Evolutionary conservation across 2,113 vertebrate genomes (phyloP).

Genomic region (Pollachius pollachius): DNA sequence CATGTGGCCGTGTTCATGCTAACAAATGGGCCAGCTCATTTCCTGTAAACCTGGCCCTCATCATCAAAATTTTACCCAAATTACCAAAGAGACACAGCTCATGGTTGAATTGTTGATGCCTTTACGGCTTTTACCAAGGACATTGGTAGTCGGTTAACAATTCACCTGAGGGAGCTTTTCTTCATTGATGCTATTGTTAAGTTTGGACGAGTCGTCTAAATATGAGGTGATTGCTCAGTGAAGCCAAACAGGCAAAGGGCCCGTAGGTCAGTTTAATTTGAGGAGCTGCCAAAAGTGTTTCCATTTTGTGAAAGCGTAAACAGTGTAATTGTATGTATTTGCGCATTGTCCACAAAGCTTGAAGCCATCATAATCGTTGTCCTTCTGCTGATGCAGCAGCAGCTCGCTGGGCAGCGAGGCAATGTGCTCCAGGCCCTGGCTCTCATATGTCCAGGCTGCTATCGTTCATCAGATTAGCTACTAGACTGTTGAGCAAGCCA

Average conservation of each 20-base stretch:
- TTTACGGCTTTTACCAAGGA: background rate
- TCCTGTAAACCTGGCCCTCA: conserved; percentile 25
- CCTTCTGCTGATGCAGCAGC: conserved; percentile 4
- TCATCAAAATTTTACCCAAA: conserved; percentile 8
- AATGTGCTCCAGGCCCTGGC: background rate
- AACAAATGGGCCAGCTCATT: conserved; percentile 39
- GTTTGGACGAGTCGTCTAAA: conserved; percentile 4
- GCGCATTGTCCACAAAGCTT: conserved; percentile 1
- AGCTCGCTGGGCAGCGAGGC: background rate
- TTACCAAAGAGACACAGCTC: conserved; percentile 14
- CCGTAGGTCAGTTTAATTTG: background rate
- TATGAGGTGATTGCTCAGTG: conserved; percentile 8
- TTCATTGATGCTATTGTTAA: background rate
- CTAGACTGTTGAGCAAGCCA: conserved; percentile 7
- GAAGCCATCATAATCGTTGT: conserved; percentile 9
- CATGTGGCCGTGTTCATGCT: too few species aligned
- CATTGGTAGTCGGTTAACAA: background rate
- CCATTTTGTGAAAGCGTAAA: conserved; percentile 20
- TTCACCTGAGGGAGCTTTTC: conserved; percentile 12
- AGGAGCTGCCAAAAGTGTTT: conserved; percentile 20
- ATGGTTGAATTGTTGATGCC: background rate
- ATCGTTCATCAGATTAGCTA: conserved; percentile 24
- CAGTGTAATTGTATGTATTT: conserved; percentile 4
- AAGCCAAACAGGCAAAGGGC: background rate
- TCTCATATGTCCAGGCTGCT: background rate